Conservation (phyloP, 1,140 invertebrate species). For the Magallana gigas region DNA sequence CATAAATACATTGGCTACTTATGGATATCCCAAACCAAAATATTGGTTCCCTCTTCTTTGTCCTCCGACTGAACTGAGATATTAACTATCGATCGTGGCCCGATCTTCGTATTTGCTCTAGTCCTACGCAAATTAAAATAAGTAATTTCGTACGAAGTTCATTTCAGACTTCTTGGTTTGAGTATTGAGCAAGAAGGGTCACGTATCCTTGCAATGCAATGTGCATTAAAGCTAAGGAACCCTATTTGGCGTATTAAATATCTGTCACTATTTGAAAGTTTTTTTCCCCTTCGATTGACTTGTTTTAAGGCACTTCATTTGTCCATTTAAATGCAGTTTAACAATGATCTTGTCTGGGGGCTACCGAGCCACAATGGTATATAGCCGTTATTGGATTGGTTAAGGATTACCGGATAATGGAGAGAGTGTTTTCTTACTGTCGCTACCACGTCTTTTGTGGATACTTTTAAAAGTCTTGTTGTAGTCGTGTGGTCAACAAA, state of each 20-base stretch:
- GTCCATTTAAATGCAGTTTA: slow-evolving; percentile 2
- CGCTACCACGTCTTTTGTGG: background rate
- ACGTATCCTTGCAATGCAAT: no score
- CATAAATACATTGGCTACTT: background rate
- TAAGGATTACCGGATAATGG: background rate
- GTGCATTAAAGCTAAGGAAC: no score
- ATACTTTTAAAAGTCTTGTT: background rate
- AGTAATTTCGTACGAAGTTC: background rate
- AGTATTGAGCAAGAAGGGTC: no score
- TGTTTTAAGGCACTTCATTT: background rate
- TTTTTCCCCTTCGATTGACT: background rate
- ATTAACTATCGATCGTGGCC: background rate
- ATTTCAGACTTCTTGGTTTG: background rate
- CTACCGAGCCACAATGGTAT: background rate
- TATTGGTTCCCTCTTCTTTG: slow-evolving; percentile 11
- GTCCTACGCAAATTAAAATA: background rate
- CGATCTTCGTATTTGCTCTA: background rate
- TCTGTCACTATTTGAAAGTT: background rate
- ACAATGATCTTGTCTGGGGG: background rate
- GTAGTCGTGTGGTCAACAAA: background rate
- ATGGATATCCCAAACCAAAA: slow-evolving; percentile 26
- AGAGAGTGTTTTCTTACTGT: background rate
- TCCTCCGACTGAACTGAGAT: background rate
- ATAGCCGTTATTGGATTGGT: slow-evolving; percentile 6
- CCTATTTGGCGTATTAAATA: background rate